Evolutionary conservation across 2,888 invertebrate species (phyloP).

Genomic region (Rhorus exstirpatorius): DNA sequence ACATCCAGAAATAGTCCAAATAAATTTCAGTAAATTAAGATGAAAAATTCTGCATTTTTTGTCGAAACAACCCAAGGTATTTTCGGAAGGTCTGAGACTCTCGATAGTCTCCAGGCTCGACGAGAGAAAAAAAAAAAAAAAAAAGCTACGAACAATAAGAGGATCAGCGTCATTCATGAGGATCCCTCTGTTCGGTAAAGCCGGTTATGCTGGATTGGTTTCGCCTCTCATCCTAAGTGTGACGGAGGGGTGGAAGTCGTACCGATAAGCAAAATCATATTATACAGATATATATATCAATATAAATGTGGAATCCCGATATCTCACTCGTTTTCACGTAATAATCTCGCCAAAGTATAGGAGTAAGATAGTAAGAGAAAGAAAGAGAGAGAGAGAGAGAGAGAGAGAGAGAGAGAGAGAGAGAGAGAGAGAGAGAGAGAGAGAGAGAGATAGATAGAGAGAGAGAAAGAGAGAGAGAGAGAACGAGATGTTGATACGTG

Average conservation of each 20-base stretch:
- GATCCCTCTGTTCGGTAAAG: conserved; percentile 37
- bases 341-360: conserved; percentile 66
- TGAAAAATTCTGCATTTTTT: no score
- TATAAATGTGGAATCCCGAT: conserved; percentile 45
- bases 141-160: conserved; percentile 54
- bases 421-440: background rate
- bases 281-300: conserved; percentile 42
- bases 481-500: conserved; percentile 2
- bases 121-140: no score
- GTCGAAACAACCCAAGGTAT: background rate
- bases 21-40: no score
- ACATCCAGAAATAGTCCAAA: no score
- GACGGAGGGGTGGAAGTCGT: conserved; percentile 21
- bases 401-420: conserved; percentile 1
- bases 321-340: conserved; percentile 62
- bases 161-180: conserved; percentile 29
- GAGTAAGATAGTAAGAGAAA: conserved; percentile 11
- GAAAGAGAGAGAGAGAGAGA: conserved; percentile 15
- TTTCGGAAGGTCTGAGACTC: background rate
- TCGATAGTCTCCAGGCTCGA: conserved; percentile 1
- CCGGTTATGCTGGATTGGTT: conserved; percentile 46
- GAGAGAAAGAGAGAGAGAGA: conserved; percentile 10
- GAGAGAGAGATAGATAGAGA: conserved; percentile 8
- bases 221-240: background rate
- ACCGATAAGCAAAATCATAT: conserved; percentile 47